phyloP scores from a whole-genome alignment of 2,113 vertebrate species.

The Alligator mississippiensis region DNA sequence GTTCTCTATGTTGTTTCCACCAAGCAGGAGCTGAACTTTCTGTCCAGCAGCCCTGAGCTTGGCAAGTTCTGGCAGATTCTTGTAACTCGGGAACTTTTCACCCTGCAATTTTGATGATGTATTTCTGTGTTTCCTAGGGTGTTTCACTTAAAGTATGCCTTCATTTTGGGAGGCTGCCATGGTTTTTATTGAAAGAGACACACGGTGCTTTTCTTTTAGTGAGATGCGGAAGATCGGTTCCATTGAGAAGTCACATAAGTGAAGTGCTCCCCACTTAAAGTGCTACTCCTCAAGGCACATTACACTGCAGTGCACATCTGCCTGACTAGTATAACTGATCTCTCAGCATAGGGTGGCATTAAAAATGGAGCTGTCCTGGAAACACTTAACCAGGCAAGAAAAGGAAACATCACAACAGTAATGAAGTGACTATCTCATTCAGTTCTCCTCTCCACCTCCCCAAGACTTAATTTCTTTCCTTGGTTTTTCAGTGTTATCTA shows the following conservation, averaged over 20 bases:
- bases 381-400: neutral
- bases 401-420: neutral
- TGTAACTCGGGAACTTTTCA: slow-evolving; percentile 30
- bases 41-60: slow-evolving; percentile 42
- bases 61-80: slow-evolving; percentile 48
- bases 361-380: neutral
- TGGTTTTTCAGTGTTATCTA: neutral
- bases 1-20: slow-evolving; percentile 33
- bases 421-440: neutral
- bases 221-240: too few relatives aligned
- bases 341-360: neutral
- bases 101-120: neutral
- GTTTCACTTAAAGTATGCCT: neutral
- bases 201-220: neutral
- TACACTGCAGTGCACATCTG: neutral
- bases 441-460: neutral
- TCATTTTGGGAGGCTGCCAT: neutral
- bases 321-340: slow-evolving; percentile 28
- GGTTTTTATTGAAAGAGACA: neutral
- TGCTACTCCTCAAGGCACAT: neutral
- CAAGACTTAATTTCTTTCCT: neutral
- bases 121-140: neutral
- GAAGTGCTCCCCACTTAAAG: neutral
- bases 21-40: slow-evolving; percentile 49
- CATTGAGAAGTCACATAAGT: neutral